Base-by-base conservation (phyloP, 2,113 vertebrate genomes). In the Sinocyclocheilus rhinocerous region DNA sequence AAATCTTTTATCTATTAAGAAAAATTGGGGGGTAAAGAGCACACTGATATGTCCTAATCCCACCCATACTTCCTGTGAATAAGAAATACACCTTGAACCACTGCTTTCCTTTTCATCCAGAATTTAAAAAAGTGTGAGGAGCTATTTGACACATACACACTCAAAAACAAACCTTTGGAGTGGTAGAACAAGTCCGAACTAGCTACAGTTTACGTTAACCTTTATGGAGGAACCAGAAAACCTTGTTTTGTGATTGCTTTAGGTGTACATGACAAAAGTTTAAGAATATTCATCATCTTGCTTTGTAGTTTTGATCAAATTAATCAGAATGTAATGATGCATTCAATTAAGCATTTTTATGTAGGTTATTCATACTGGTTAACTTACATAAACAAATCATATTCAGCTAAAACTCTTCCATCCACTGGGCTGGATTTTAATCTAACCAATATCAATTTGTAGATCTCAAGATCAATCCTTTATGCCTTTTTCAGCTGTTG, bases 171-270 rank as follows among this genome's bases (percentile, higher is more conserved):
- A 57, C 20, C 4, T 12, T 20, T 36, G 16, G 29, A 77, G 16
- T 22, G 6, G 73, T 5, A 33, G 15, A 77, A 77, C 48, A 77
- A 57, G 48, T 77, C 18, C 39, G 2, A 65, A 24, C 24, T 75
- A 72, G 22, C 39, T 22, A 11, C 20, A 3, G 45, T 75, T 75
- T n/a, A 13, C 72, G 8, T 75, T 75, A 45, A 4, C 72, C 22
- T 45, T 36, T 45, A 22, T 39, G 52, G 76, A 57, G 18, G 9
- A 79, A 79, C 76, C 55, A 61, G 77, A 79, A 42, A 79, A 79
- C 29, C 55, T 78, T 61, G 76, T 78, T 61, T 11, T 42, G 33
- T 0, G 20, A 39, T 42, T 39, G 55, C 29, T 42, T 63, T 63
- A 26, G 12, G 78, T 6, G 42, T 16, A 16, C 3, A 65, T 63